Conservation (phyloP, 2,888 invertebrate genomes). For the Drosophila kuntzei region DNA sequence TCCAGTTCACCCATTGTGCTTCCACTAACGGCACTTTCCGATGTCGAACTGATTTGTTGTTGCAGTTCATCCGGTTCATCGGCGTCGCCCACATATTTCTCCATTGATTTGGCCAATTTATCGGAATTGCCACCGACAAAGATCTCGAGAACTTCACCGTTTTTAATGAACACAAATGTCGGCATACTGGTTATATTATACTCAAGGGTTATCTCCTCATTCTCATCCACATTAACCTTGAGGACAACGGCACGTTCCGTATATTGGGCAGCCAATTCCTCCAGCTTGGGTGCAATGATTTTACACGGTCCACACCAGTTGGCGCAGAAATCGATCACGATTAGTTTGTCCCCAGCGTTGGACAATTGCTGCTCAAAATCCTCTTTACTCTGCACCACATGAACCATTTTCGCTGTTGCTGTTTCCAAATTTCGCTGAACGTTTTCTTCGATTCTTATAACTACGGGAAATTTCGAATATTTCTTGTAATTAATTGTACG, state of each 20-base stretch:
- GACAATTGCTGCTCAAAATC: slow-evolving; percentile 90
- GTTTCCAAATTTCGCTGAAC: neutral
- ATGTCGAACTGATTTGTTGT: neutral
- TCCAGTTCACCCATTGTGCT: slow-evolving; percentile 19
- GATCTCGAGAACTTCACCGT: slow-evolving; percentile 88
- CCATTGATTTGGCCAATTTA: slow-evolving; percentile 88
- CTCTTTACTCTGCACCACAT: slow-evolving; percentile 82
- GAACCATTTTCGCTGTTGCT: slow-evolving; percentile 46
- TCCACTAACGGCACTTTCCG: slow-evolving; percentile 4
- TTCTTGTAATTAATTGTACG: neutral
- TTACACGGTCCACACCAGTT: slow-evolving; percentile 97
- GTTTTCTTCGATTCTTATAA: neutral
- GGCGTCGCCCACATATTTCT: slow-evolving; percentile 85
- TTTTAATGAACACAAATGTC: slow-evolving; percentile 94
- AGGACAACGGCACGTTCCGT: slow-evolving; percentile 85
- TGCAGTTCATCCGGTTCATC: slow-evolving; percentile 21
- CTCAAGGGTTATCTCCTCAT: slow-evolving; percentile 91
- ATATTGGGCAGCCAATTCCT: slow-evolving; percentile 88
- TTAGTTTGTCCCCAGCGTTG: slow-evolving; percentile 91
- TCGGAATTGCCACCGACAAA: slow-evolving; percentile 93
- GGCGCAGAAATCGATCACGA: slow-evolving; percentile 95
- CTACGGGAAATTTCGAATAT: neutral
- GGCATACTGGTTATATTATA: slow-evolving; percentile 95
- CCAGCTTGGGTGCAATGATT: slow-evolving; percentile 92
- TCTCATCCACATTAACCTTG: slow-evolving; percentile 93